Conservation (phyloP, 1,140 invertebrate species). For the Ostrea denselamellosa region DNA sequence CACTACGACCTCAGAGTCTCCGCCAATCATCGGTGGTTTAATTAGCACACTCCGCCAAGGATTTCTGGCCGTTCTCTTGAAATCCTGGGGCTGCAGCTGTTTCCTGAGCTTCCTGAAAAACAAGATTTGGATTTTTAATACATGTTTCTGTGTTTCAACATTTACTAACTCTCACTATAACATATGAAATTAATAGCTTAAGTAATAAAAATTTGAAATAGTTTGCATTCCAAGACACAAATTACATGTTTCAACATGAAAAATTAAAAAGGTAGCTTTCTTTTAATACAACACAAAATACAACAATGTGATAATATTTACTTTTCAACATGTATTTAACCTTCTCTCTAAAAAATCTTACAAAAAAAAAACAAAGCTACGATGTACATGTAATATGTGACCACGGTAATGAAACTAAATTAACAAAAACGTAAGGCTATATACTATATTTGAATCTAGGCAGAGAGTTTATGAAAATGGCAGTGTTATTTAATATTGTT, state of each 20-base stretch:
- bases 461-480: not conserved
- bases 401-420: not conserved
- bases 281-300: too few relatives aligned
- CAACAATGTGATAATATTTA: too few relatives aligned
- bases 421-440: not conserved
- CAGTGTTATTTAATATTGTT: not conserved
- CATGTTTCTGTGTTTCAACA: not conserved
- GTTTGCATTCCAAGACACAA: not conserved
- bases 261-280: too few relatives aligned
- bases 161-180: not conserved
- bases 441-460: conserved; percentile 12
- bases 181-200: not conserved
- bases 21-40: conserved; percentile 61
- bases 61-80: conserved; percentile 92
- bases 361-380: not conserved
- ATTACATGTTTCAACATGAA: too few relatives aligned
- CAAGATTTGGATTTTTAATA: conserved; percentile 46
- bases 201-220: not conserved
- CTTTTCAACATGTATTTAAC: not conserved
- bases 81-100: conserved; percentile 87
- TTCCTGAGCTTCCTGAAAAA: conserved; percentile 88
- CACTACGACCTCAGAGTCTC: conserved; percentile 62
- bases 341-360: not conserved
- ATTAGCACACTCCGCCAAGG: conserved; percentile 84
- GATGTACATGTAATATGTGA: not conserved